Base-by-base conservation (phyloP, 2,113 vertebrate species). In the Mormyrus iriodes region DNA sequence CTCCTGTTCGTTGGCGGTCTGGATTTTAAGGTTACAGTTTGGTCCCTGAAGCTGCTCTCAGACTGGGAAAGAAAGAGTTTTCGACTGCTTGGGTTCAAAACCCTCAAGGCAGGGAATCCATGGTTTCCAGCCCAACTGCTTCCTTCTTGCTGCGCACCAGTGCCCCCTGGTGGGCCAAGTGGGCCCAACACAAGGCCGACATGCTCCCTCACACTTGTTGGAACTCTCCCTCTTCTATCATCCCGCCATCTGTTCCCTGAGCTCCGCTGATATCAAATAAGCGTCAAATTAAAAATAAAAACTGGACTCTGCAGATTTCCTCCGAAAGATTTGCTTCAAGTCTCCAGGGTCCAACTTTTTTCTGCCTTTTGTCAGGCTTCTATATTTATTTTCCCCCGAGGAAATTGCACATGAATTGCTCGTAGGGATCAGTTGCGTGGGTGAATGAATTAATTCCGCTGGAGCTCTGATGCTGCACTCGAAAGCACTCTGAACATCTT, bases 131-230 rank as follows among this genome's bases (percentile, higher is more conserved):
- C 55, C 10, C 21, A 51, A 17, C 53, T 61, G 17, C 39, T 58
- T 61, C 76, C 31, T 55, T 31, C 85, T 89, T 88, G 89, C 91
- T 73, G 89, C 73, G 89, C 92, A 90, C 86, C 89, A 93, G 91
- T 93, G 94, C 94, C 89, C 92, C 91, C 94, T 7, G 91, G 94
- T 92, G 93, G 94, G 91, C 82, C 21, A 87, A 90, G 3, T 5
- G 21, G n/a, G 21, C 13, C 17, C 6, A 10, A 4, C 10, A 13
- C 9, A 49, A 3, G 5, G 12, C 46, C 42, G 19, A 46, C 19
- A 24, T 35, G n/a, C 27, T 52, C 46, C 17, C 27, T 53, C 8
- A 84, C 53, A 84, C 88, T 89, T 82, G 73, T 82, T 82, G 88
- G 88, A 88, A 52, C 49, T 84, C 52, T 44, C 52, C 24, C 13